A percentile compares a stretch with the other conserved stretches of the same genome.
Conservation (phyloP, 2,113 vertebrate species). For the Australoheros scitulus region DNA sequence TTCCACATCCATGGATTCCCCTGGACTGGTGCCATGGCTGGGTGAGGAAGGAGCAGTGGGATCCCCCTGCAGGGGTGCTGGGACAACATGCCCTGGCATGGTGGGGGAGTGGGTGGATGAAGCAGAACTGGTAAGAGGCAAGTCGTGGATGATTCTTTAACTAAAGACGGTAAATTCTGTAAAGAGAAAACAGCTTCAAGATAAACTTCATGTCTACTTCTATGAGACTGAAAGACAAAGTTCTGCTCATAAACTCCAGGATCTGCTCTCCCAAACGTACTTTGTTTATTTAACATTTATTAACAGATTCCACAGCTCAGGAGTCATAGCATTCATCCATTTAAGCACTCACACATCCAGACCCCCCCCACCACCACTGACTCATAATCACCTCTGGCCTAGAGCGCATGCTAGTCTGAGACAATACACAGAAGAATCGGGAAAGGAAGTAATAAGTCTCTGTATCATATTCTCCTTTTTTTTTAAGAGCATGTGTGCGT, state of each 20-base stretch:
- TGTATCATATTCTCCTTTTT: not conserved
- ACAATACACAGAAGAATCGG: not conserved
- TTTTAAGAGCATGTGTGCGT: not conserved
- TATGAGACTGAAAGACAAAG: not conserved
- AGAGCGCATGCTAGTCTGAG: not conserved
- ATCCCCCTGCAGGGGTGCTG: constrained; percentile 34
- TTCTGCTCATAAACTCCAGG: not conserved
- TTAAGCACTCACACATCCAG: constrained; percentile 20
- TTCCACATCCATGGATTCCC: constrained; percentile 76
- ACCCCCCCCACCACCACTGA: not conserved
- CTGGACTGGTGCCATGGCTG: constrained; percentile 10
- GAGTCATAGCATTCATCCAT: constrained; percentile 54
- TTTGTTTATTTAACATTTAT: constrained; percentile 43
- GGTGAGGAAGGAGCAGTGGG: not conserved
- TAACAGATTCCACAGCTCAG: constrained; percentile 49
- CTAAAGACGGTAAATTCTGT: constrained; percentile 35
- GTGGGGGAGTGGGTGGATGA: not conserved
- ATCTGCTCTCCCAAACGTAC: constrained; percentile 4
- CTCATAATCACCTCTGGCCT: not conserved
- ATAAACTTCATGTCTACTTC: not conserved
- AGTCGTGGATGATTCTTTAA: not conserved
- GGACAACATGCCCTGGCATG: constrained; percentile 56
- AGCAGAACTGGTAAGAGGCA: not conserved
- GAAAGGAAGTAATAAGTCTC: constrained; percentile 42
- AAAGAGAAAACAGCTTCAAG: constrained; percentile 27